A percentile compares a stretch with the other conserved stretches of the same genome.
These are phyloP conservation scores for Alligator mississippiensis DNA, from an alignment of 2,113 vertebrate species.

Conservation along the genomic window DNA sequence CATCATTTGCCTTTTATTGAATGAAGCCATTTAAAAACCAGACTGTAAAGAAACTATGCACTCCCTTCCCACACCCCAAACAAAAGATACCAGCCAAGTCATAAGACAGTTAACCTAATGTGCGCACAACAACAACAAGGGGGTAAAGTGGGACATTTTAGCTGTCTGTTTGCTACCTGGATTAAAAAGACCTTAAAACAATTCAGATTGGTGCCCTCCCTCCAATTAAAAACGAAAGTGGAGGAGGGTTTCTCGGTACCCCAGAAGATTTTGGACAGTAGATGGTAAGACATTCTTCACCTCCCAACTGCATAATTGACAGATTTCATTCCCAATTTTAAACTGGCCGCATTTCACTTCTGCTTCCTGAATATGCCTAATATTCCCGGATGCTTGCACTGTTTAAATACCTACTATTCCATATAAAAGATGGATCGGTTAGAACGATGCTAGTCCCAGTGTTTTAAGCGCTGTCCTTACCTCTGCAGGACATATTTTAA, in stretches of 20 bases:
- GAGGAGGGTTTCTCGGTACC: neutral
- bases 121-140: neutral
- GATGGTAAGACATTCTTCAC: neutral
- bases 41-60: fast-evolving
- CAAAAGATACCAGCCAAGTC: neutral
- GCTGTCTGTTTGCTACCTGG: neutral
- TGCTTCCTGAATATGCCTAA: neutral
- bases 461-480: neutral
- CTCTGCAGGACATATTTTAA: fast-evolving
- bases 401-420: neutral
- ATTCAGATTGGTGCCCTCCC: fast-evolving
- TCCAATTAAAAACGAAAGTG: neutral
- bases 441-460: neutral
- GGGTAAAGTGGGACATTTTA: fast-evolving
- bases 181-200: neutral
- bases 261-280: neutral
- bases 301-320: no score
- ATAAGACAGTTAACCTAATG: neutral
- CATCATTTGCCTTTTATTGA: constrained; percentile 41
- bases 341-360: neutral
- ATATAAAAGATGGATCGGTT: neutral
- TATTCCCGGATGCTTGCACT: fast-evolving
- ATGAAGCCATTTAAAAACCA: neutral
- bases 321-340: fast-evolving
- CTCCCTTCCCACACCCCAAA: neutral